phyloP scores from a whole-genome alignment of 2,113 vertebrate species.

The Clarias batrachus region DNA sequence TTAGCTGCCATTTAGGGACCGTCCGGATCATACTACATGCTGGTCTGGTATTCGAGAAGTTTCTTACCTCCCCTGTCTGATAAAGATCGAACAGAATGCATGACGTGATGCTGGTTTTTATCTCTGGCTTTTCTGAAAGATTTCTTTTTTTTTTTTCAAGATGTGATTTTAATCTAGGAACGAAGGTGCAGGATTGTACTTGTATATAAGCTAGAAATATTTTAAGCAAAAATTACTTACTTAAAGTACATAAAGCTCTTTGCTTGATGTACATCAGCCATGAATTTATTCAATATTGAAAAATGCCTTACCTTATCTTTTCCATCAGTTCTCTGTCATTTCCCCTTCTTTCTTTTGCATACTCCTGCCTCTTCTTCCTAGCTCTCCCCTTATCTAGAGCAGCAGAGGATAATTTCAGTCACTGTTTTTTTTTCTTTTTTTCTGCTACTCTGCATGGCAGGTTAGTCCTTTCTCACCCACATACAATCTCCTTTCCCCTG shows the following conservation, averaged over 20 bases:
- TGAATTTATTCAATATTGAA: slow-evolving; percentile 5
- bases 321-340: slow-evolving; percentile 55
- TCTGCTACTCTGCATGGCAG: slow-evolving; percentile 23
- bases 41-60: slow-evolving; percentile 27
- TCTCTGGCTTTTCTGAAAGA: neutral
- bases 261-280: neutral
- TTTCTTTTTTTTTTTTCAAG: too few species aligned
- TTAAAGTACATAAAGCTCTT: neutral
- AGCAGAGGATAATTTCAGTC: slow-evolving; percentile 28
- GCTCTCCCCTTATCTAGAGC: slow-evolving; percentile 30
- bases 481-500: neutral
- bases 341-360: slow-evolving; percentile 44
- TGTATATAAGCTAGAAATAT: neutral
- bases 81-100: neutral
- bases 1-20: slow-evolving; percentile 27
- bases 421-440: slow-evolving; percentile 20
- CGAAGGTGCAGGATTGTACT: neutral
- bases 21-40: neutral
- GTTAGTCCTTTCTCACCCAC: slow-evolving; percentile 12
- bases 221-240: neutral
- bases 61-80: neutral
- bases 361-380: slow-evolving; percentile 19
- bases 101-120: neutral
- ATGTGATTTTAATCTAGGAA: neutral
- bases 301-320: slow-evolving; percentile 68